phyloP scores from a whole-genome alignment of 64 coral and sea anemone genomes.

The Actinia equina region DNA sequence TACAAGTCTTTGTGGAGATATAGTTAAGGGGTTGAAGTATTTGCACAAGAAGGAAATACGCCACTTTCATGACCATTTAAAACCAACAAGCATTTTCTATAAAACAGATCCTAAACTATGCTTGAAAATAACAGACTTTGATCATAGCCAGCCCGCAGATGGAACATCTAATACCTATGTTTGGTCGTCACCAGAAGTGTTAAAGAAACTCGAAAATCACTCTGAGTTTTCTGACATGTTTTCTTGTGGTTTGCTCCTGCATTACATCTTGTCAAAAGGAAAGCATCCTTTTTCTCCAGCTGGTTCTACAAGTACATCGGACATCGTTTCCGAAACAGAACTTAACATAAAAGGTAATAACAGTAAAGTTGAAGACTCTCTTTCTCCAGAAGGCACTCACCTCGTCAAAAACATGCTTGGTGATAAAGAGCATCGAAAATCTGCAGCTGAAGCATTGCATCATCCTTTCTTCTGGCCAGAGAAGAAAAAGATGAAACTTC shows the following conservation, averaged over 20 bases:
- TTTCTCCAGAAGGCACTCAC: too few species aligned
- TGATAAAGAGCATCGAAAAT: too few species aligned
- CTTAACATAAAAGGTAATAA: not conserved
- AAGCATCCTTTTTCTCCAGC: not conserved
- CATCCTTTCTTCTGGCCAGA: too few species aligned
- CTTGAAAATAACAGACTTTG: not conserved
- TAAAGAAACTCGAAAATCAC: not conserved
- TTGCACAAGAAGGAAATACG: not conserved
- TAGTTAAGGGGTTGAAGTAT: not conserved
- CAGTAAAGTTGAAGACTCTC: too few species aligned
- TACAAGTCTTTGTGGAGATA: not conserved
- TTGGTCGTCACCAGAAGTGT: not conserved
- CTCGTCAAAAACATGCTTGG: not conserved
- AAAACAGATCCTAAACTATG: not conserved
- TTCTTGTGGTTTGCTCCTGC: not conserved
- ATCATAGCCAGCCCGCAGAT: not conserved
- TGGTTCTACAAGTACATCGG: not conserved
- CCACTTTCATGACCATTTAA: not conserved
- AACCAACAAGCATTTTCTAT: not conserved
- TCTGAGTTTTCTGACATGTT: not conserved
- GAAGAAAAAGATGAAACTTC: too few species aligned
- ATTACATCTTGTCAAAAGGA: slow-evolving; percentile 2
- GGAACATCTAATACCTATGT: not conserved
- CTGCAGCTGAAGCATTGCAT: too few species aligned
- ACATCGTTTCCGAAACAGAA: not conserved